These are phyloP conservation scores for Bombyx mandarina DNA, from an alignment of 1,140 invertebrate species.

Conservation along the genomic window DNA sequence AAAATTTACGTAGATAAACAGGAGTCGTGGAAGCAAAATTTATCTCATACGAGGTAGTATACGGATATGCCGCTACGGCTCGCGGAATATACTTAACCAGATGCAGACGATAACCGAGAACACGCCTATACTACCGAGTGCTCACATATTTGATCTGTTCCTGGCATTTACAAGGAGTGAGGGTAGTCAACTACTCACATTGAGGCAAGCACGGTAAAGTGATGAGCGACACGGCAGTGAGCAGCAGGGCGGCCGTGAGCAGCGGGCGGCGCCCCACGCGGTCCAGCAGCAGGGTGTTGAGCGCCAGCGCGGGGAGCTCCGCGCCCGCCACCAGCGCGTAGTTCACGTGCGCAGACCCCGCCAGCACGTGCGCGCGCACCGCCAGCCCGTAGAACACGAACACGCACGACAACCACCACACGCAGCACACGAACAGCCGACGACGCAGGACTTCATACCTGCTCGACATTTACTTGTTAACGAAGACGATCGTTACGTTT, in stretches of 20 bases:
- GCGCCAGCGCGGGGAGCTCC: slow-evolving; percentile 43
- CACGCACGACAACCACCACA: slow-evolving; percentile 51
- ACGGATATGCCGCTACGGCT: no score
- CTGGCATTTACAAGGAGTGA: neutral
- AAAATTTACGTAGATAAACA: no score
- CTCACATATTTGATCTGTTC: no score
- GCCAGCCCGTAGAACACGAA: slow-evolving; percentile 61
- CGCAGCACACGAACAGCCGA: slow-evolving; percentile 44
- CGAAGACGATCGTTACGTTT: no score
- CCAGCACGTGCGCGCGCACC: slow-evolving; percentile 43
- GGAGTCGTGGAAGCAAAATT: no score
- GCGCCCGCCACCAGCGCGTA: slow-evolving; percentile 54
- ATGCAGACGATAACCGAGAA: no score
- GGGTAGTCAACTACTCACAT: slow-evolving; percentile 16
- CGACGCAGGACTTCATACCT: slow-evolving; percentile 44
- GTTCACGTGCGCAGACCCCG: slow-evolving; percentile 43
- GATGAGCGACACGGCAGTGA: slow-evolving; percentile 38
- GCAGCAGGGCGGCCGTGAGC: slow-evolving; percentile 43
- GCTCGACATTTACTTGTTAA: neutral
- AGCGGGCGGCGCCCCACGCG: slow-evolving; percentile 42
- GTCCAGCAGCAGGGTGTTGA: slow-evolving; percentile 53
- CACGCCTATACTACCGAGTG: no score
- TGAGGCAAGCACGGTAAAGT: slow-evolving; percentile 36
- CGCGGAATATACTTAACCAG: no score
- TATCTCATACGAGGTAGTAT: no score